Conservation (phyloP, 1,140 invertebrate genomes). For the Rhizoglyphus robini region DNA sequence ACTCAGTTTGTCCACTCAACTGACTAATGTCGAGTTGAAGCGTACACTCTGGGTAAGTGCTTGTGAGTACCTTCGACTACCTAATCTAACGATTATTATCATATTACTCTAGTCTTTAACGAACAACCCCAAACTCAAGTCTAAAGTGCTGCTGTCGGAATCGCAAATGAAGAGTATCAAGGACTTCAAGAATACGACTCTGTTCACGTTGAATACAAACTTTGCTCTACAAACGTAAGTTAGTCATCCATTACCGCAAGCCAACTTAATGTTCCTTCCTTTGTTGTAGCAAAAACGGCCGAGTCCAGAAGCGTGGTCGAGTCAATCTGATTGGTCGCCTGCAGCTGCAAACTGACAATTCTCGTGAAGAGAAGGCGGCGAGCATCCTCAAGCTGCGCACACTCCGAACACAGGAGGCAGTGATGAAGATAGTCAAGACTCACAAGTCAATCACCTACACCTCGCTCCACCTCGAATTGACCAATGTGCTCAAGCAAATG, state of each 20-base stretch:
- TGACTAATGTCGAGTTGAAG: conserved; percentile 86
- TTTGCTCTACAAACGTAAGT: conserved; percentile 50
- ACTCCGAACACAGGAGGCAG: conserved; percentile 82
- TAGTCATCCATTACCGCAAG: neutral
- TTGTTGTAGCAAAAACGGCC: conserved; percentile 66
- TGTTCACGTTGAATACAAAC: conserved; percentile 94
- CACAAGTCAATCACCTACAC: conserved; percentile 83
- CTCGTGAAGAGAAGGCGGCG: conserved; percentile 91
- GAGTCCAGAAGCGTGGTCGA: conserved; percentile 81
- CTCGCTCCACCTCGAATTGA: conserved; percentile 84
- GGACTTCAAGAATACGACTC: conserved; percentile 81
- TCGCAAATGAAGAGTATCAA: conserved; percentile 59
- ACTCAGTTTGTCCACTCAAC: conserved; percentile 81
- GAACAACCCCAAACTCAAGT: conserved; percentile 90
- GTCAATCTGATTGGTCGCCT: conserved; percentile 85
- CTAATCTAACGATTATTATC: conserved; percentile 23
- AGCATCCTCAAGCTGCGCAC: conserved; percentile 90
- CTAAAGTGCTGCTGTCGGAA: conserved; percentile 69
- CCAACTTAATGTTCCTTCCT: conserved; percentile 22
- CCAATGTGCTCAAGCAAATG: conserved; percentile 98
- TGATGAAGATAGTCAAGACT: conserved; percentile 98
- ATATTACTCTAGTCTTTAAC: conserved; percentile 55
- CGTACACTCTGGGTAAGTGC: conserved; percentile 72
- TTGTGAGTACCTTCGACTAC: neutral
- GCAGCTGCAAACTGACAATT: conserved; percentile 72